A percentile compares a stretch with the other conserved stretches of the same genome.
These are phyloP conservation scores for Operophtera brumata DNA, from an alignment of 2,888 invertebrate genomes.

Conservation along the genomic window DNA sequence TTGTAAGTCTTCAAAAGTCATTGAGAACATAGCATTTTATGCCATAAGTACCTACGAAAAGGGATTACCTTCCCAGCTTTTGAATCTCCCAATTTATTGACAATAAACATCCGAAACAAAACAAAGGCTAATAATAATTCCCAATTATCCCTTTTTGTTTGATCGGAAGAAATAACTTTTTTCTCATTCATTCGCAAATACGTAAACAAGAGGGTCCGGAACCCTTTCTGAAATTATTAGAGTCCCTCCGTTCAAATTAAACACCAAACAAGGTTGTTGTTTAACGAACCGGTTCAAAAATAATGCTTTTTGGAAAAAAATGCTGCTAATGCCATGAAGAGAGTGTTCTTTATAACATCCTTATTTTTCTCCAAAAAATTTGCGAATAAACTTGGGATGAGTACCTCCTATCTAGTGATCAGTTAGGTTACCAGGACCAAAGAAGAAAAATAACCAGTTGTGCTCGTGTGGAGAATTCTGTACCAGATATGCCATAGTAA, in stretches of 20 bases:
- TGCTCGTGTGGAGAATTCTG: too few species aligned
- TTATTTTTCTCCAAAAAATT: too few species aligned
- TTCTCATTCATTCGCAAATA: conserved; percentile 32
- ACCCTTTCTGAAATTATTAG: conserved; percentile 34
- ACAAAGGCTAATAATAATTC: conserved; percentile 35
- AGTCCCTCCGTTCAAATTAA: conserved; percentile 36
- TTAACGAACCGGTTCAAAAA: conserved; percentile 38
- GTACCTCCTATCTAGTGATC: too few species aligned
- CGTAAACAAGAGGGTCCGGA: conserved; percentile 39
- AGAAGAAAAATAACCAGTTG: too few species aligned
- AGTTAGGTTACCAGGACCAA: too few species aligned
- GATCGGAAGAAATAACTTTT: conserved; percentile 43
- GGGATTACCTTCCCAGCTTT: not conserved
- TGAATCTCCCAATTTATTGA: not conserved
- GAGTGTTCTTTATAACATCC: too few species aligned
- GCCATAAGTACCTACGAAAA: not conserved
- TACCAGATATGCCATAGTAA: too few species aligned
- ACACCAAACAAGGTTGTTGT: conserved; percentile 35
- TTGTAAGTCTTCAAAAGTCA: too few species aligned
- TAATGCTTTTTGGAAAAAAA: conserved; percentile 11
- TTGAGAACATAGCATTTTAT: too few species aligned
- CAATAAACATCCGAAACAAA: conserved; percentile 18
- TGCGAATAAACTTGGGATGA: too few species aligned
- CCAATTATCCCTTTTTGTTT: conserved; percentile 45
- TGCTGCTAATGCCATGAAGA: conserved; percentile 11